Percentiles rank a stretch among this genome's conserved stretches.
Evolutionary conservation across 2,888 invertebrate genomes (phyloP).

Genomic region (Rotaria macrura): DNA sequence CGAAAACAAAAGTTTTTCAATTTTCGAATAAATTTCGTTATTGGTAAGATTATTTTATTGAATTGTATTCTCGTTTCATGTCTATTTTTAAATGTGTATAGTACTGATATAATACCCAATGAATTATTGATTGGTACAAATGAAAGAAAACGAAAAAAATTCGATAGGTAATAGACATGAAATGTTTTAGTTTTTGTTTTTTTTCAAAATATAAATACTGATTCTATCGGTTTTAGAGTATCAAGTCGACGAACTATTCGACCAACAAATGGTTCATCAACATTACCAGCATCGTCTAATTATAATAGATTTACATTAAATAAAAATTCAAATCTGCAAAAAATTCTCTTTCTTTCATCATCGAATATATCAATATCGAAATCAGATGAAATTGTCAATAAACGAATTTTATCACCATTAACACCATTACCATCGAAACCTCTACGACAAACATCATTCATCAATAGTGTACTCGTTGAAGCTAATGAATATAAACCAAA

Average conservation of each 20-base stretch:
- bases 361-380: neutral
- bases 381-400: neutral
- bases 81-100: neutral
- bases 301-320: neutral
- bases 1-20: neutral
- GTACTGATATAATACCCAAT: neutral
- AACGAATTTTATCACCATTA: neutral
- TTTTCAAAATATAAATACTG: too few species aligned
- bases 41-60: too few species aligned
- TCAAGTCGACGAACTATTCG: neutral
- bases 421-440: neutral
- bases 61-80: neutral
- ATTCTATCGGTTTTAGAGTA: neutral
- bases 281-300: neutral
- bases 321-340: neutral
- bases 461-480: neutral
- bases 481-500: neutral
- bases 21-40: neutral
- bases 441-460: neutral
- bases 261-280: neutral
- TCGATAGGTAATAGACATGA: neutral
- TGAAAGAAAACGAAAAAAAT: neutral
- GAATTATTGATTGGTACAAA: neutral
- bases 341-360: neutral
- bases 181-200: too few species aligned